Percentiles rank a stretch among this genome's conserved stretches.
These are phyloP conservation scores for Phyto melanocephala DNA, from an alignment of 2,888 invertebrate species.

Conservation along the genomic window DNA sequence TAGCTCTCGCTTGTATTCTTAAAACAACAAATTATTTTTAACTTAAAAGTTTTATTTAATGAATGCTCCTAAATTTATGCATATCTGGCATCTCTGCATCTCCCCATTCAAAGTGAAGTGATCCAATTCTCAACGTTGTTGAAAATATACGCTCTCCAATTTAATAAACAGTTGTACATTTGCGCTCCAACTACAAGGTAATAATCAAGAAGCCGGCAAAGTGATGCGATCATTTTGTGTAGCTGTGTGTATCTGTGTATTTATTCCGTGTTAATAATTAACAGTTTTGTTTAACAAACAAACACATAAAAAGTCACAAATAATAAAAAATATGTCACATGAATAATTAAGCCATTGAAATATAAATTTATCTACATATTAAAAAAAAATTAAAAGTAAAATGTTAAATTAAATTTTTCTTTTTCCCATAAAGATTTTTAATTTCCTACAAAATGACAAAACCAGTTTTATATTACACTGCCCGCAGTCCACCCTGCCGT, in stretches of 20 bases:
- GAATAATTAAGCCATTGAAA: neutral
- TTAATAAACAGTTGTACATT: constrained; percentile 10
- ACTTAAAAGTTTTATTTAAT: too few species aligned
- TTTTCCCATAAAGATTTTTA: neutral
- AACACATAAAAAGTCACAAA: neutral
- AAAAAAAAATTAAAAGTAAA: too few species aligned
- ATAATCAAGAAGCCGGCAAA: neutral
- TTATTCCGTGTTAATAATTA: neutral
- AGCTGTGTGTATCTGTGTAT: neutral
- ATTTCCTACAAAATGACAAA: constrained; percentile 69
- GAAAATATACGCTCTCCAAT: neutral
- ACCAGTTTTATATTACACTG: constrained; percentile 81
- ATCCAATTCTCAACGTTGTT: neutral
- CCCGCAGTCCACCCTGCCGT: constrained; percentile 84
- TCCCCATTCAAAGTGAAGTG: neutral
- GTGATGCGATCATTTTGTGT: neutral
- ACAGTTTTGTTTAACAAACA: constrained; percentile 1
- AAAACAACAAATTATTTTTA: too few species aligned
- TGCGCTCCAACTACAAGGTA: constrained; percentile 31
- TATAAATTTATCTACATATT: neutral
- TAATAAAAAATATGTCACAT: neutral
- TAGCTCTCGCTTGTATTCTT: too few species aligned
- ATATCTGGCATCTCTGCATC: neutral
- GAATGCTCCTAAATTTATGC: neutral
- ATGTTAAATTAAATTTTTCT: neutral